These are phyloP conservation scores for Synanceia verrucosa DNA, from an alignment of 2,797 vertebrate species.

Conservation along the genomic window DNA sequence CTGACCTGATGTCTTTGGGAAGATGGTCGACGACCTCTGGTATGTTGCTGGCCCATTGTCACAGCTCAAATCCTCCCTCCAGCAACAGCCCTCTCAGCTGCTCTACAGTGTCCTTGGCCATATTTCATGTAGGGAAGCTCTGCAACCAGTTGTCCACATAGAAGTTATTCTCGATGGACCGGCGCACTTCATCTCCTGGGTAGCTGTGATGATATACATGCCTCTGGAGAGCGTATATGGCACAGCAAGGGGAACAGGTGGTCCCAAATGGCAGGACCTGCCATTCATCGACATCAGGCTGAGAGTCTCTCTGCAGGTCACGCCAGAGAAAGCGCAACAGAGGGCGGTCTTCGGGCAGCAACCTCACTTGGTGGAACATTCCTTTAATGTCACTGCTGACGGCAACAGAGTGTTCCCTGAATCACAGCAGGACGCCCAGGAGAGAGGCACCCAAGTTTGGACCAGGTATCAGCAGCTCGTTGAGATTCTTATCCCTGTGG, in stretches of 20 bases:
- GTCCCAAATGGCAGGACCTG: constrained; percentile 22
- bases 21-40: too few relatives aligned
- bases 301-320: neutral
- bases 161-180: too few relatives aligned
- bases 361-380: neutral
- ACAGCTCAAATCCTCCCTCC: too few relatives aligned
- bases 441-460: neutral
- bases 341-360: neutral
- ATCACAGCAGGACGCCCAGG: neutral
- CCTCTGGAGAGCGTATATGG: too few relatives aligned
- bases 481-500: neutral
- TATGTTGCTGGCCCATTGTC: too few relatives aligned
- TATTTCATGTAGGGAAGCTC: too few relatives aligned
- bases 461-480: neutral
- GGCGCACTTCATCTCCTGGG: too few relatives aligned
- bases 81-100: too few relatives aligned
- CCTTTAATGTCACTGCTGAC: neutral
- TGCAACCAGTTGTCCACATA: too few relatives aligned
- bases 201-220: too few relatives aligned
- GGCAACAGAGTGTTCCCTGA: neutral
- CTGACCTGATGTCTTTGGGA: too few relatives aligned
- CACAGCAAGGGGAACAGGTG: neutral
- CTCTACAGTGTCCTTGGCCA: too few relatives aligned
- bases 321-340: neutral
- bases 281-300: constrained; percentile 28